phyloP scores from a whole-genome alignment of 2,797 vertebrate genomes.

The Denticeps clupeoides region DNA sequence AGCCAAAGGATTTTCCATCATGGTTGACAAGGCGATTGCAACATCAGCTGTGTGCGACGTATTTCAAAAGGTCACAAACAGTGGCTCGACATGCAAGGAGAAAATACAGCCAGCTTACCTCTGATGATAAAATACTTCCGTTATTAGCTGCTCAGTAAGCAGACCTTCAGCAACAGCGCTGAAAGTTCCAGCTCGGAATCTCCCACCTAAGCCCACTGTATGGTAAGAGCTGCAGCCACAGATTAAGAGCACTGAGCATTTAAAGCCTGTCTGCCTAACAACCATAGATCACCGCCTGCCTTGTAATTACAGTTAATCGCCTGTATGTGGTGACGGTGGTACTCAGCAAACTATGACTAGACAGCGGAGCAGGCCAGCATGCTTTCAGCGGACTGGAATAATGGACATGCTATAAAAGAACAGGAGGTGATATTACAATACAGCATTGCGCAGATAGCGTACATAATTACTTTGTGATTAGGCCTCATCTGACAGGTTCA shows the following conservation, averaged over 20 bases:
- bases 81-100: too few species aligned
- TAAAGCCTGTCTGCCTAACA: not conserved
- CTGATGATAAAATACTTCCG: too few species aligned
- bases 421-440: conserved; percentile 19
- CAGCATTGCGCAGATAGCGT: conserved; percentile 11
- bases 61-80: conserved; percentile 4
- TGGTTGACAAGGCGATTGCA: conserved; percentile 39
- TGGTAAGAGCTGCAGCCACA: not conserved
- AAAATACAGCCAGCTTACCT: too few species aligned
- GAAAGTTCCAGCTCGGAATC: too few species aligned
- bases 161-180: too few species aligned
- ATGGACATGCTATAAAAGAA: conserved; percentile 34
- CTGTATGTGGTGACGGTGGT: not conserved
- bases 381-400: conserved; percentile 15
- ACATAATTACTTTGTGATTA: conserved; percentile 39
- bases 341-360: not conserved
- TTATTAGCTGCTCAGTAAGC: too few species aligned
- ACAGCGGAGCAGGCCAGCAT: not conserved
- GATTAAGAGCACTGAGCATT: not conserved
- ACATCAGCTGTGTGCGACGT: conserved; percentile 22
- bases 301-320: conserved; percentile 9
- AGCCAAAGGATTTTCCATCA: conserved; percentile 53
- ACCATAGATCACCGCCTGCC: not conserved
- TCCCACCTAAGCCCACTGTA: too few species aligned
- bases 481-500: conserved; percentile 31